Evolutionary conservation across 2,113 vertebrate species (phyloP), one percentile per base, ranked within the genome.

Genomic region (Sakesphorus luctuosus): DNA sequence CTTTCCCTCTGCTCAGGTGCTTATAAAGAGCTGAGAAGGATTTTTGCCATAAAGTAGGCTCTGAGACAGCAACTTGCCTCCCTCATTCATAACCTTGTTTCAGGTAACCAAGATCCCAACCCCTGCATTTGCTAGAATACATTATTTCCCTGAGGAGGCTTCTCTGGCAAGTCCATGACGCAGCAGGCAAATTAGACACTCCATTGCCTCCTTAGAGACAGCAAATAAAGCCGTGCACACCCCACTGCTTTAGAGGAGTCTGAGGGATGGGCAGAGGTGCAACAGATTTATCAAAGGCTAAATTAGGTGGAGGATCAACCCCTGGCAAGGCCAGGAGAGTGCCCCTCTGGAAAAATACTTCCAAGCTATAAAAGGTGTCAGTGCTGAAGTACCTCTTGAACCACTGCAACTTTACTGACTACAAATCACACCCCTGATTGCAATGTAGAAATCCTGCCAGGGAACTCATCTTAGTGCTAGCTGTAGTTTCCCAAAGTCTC

Each of bases 321-420:
- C 65, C 38, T 2, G 2, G 26, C 29, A 88, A 18, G 46, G n/a
- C 36, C 0, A 0, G 31, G n/a, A 83, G 28, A 31, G 13, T 20
- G 55, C 4, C 53, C 24, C 59, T 80, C 80, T 66, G 55, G 44
- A 90, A 35, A 84, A 92, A 92, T 49, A 65, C 21, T 65, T 83
- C 63, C 26, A 50, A 40, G 35, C 69, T 86, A 75, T 91, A 71
- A 87, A 87, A 87, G 25, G 31, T 38, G 52, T 67, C 81, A 81
- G 47, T 29, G 52, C 33, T 82, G 87, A 84, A 76, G 44, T 76
- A 69, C 59, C 24, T 83, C 55, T 56, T 80, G 79, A 95, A 75
- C 73, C 35, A 50, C 59, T 47, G 23, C 55, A 67, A 13, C 66
- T 93, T 66, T 17, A 29, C 33, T 59, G 77, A 58, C 63, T 84